phyloP scores from a whole-genome alignment of 2,888 invertebrate genomes.

The Plebejus argus region DNA sequence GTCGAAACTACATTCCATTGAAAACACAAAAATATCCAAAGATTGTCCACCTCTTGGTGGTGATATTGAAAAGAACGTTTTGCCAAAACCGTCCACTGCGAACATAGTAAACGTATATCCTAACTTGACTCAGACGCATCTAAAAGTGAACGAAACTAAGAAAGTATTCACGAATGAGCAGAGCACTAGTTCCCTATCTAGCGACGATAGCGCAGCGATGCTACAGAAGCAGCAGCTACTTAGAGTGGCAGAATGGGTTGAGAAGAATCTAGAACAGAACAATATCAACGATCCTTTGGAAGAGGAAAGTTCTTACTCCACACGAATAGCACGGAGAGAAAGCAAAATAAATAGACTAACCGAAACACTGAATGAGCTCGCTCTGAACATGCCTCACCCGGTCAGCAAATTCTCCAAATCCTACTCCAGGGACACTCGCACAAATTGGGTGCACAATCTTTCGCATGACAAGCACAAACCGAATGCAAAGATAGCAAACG shows the following conservation, averaged over 20 bases:
- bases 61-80: constrained; percentile 58
- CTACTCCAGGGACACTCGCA: constrained; percentile 58
- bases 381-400: constrained; percentile 74
- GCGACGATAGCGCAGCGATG: constrained; percentile 78
- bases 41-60: constrained; percentile 63
- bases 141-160: constrained; percentile 71
- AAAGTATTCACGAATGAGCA: constrained; percentile 75
- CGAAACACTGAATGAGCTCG: constrained; percentile 71
- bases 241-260: constrained; percentile 89
- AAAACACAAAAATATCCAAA: constrained; percentile 75
- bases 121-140: constrained; percentile 73
- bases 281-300: constrained; percentile 70
- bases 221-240: constrained; percentile 83
- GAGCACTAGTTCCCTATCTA: constrained; percentile 76
- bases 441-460: constrained; percentile 56
- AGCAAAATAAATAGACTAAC: constrained; percentile 66
- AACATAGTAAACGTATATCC: constrained; percentile 75
- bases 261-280: constrained; percentile 81
- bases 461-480: constrained; percentile 45
- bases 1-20: constrained; percentile 71
- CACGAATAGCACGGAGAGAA: constrained; percentile 58
- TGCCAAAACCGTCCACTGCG: constrained; percentile 58
- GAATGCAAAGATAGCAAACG: constrained; percentile 54
- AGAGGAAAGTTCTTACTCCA: constrained; percentile 64
- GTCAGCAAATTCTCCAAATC: constrained; percentile 72